Percentiles rank a stretch among this genome's conserved stretches.
These are phyloP conservation scores for Synchiropus splendidus DNA, from an alignment of 2,113 vertebrate species.

Conservation along the genomic window DNA sequence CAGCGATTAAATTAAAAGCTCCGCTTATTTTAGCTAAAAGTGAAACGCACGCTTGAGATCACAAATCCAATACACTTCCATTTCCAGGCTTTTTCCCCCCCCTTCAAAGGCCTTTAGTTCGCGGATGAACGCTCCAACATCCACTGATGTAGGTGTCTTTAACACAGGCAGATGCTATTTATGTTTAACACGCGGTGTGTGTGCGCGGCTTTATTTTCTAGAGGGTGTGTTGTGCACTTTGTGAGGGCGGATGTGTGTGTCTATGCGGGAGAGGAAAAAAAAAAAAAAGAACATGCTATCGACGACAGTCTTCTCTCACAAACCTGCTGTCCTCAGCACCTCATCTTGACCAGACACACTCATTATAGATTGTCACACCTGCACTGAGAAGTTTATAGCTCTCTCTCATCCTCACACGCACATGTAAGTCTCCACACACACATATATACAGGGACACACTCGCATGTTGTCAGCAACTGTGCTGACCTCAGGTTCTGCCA, in stretches of 20 bases:
- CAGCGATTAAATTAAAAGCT: too few species aligned
- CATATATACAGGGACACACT: slow-evolving; percentile 13
- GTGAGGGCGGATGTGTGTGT: neutral
- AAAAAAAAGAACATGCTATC: slow-evolving; percentile 5
- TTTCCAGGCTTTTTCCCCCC: too few species aligned
- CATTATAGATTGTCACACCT: slow-evolving; percentile 37
- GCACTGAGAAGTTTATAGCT: slow-evolving; percentile 32
- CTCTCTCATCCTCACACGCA: slow-evolving; percentile 3
- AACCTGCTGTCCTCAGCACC: slow-evolving; percentile 47
- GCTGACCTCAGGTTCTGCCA: slow-evolving; percentile 52
- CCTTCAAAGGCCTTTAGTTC: neutral
- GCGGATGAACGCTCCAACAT: neutral
- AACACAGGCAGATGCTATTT: too few species aligned
- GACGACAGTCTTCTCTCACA: slow-evolving; percentile 22
- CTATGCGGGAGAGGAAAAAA: slow-evolving; percentile 4
- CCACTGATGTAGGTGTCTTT: neutral
- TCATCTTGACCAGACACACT: slow-evolving; percentile 23
- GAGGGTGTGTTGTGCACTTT: neutral
- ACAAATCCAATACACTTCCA: too few species aligned
- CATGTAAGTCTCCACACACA: neutral
- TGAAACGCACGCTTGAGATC: too few species aligned
- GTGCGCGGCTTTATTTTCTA: neutral
- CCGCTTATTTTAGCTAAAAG: too few species aligned
- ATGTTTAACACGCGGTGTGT: neutral
- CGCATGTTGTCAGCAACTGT: slow-evolving; percentile 43